Evolutionary conservation across 2,888 invertebrate species (phyloP).

Genomic region (Philaethria dido): DNA sequence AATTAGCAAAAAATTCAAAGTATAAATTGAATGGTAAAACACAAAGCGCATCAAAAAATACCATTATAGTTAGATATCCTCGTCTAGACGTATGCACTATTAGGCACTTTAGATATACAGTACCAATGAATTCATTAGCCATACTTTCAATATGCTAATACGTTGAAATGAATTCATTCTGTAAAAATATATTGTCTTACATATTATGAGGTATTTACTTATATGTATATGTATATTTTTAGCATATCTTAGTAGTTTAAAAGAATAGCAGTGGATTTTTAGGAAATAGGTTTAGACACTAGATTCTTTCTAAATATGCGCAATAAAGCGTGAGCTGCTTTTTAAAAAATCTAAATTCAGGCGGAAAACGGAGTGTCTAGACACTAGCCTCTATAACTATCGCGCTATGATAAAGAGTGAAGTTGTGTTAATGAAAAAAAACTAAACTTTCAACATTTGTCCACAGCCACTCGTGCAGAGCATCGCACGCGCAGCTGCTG

Average conservation of each 20-base stretch:
- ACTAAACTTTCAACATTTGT: conserved; percentile 12
- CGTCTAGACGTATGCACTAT: conserved; percentile 34
- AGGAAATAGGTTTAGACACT: no score
- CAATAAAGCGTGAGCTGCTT: no score
- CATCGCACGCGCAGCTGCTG: conserved; percentile 84
- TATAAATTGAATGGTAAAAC: not conserved
- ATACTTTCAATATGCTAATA: conserved; percentile 12
- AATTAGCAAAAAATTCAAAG: not conserved
- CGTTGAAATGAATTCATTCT: not conserved
- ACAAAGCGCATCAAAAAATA: not conserved
- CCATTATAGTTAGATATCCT: conserved; percentile 24
- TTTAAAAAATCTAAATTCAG: no score
- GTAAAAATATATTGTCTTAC: not conserved
- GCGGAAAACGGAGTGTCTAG: no score
- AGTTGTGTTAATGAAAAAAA: not conserved
- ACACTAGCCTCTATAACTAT: no score
- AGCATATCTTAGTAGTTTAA: not conserved
- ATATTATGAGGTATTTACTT: no score
- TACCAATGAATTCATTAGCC: conserved; percentile 16
- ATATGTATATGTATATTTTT: not conserved
- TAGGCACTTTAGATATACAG: conserved; percentile 22
- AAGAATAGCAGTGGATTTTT: no score
- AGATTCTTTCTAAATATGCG: no score
- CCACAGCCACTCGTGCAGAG: conserved; percentile 85
- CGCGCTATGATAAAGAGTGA: no score